A percentile compares a stretch with the other conserved stretches of the same genome.
Evolutionary conservation across 2,888 invertebrate genomes (phyloP).

Genomic region (Drosophila silvestris): DNA sequence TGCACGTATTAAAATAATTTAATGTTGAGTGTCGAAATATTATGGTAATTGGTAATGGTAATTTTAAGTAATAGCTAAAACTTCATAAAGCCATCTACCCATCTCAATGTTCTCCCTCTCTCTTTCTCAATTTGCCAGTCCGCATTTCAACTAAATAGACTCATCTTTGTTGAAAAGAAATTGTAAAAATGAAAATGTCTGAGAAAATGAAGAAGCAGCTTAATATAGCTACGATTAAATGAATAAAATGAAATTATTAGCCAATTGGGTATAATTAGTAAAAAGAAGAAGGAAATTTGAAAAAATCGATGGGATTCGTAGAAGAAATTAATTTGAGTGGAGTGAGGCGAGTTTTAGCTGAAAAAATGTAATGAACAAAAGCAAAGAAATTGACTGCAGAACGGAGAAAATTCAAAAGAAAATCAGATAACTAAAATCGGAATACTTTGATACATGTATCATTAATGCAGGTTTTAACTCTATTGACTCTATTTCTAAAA

Average conservation of each 20-base stretch:
- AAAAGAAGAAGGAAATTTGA: not conserved
- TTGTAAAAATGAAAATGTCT: not conserved
- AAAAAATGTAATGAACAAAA: not conserved
- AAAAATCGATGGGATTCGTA: not conserved
- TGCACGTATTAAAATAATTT: not conserved
- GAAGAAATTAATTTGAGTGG: not conserved
- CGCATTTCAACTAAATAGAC: not conserved
- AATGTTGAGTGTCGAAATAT: not conserved
- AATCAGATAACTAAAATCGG: not conserved
- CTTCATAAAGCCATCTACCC: not conserved
- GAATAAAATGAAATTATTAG: constrained; percentile 22
- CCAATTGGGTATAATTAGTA: constrained; percentile 19
- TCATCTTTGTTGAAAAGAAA: not conserved
- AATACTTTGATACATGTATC: not conserved
- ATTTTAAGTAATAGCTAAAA: not conserved
- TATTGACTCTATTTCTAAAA: not conserved
- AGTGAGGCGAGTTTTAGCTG: not conserved
- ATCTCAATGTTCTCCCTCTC: not conserved
- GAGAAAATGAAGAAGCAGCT: not conserved
- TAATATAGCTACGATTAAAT: constrained; percentile 1
- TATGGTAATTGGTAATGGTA: not conserved
- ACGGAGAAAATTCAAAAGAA: not conserved
- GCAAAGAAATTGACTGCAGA: not conserved
- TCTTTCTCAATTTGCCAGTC: not conserved
- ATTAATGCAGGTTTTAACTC: not conserved